Percentiles rank a stretch among this genome's conserved stretches.
These are phyloP conservation scores for Junonia oenone DNA, from an alignment of 2,888 invertebrate genomes.

Conservation along the genomic window DNA sequence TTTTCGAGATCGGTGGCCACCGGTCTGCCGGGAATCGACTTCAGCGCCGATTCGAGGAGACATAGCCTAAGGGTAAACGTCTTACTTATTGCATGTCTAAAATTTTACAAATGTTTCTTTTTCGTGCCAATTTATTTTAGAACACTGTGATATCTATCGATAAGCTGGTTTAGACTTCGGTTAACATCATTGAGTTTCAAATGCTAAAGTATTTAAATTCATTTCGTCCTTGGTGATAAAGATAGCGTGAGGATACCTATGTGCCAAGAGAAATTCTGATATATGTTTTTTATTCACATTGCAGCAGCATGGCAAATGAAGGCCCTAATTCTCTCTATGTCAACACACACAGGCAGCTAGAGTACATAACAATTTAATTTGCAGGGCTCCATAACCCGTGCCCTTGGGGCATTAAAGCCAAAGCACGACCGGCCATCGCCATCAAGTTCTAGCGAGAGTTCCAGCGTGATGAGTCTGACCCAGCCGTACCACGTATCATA, in stretches of 20 bases:
- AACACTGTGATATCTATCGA: too few relatives aligned
- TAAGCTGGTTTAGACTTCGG: too few relatives aligned
- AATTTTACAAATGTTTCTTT: neutral
- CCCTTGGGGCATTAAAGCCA: slow-evolving; percentile 84
- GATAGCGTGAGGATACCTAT: too few relatives aligned
- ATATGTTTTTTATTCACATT: too few relatives aligned
- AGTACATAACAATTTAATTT: slow-evolving; percentile 4
- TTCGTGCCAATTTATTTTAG: too few relatives aligned
- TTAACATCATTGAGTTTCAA: too few relatives aligned
- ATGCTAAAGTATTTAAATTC: too few relatives aligned
- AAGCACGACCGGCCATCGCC: slow-evolving; percentile 82
- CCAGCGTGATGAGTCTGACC: slow-evolving; percentile 76
- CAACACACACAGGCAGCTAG: too few relatives aligned
- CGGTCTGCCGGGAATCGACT: slow-evolving; percentile 74
- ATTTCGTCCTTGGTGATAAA: too few relatives aligned
- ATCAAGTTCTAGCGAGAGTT: slow-evolving; percentile 83
- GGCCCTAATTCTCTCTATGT: too few relatives aligned
- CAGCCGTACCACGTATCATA: slow-evolving; percentile 66
- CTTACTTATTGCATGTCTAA: neutral
- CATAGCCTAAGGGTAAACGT: slow-evolving; percentile 80
- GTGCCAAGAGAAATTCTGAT: too few relatives aligned
- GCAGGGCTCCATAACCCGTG: slow-evolving; percentile 87
- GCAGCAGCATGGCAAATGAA: too few relatives aligned
- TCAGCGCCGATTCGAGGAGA: slow-evolving; percentile 74
- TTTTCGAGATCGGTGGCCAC: slow-evolving; percentile 83